Conservation (phyloP, 2,113 vertebrate genomes). For the Myiopsitta monachus region DNA sequence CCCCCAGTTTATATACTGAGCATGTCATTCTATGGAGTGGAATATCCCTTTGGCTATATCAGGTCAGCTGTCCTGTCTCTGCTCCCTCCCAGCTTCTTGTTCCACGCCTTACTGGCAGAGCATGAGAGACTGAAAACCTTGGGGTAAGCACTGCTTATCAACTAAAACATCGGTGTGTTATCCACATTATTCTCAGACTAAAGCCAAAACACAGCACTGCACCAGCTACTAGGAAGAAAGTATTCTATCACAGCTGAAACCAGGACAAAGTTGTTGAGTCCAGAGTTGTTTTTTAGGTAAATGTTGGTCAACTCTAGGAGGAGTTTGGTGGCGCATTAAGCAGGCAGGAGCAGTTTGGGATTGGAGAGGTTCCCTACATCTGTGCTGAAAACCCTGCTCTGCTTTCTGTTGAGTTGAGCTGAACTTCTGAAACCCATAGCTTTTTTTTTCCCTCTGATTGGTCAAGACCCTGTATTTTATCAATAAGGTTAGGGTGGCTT, state of each 20-base stretch:
- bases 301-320: not conserved
- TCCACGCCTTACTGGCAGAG: not conserved
- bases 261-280: not conserved
- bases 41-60: not conserved
- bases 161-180: not conserved
- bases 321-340: rapidly evolving
- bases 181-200: not conserved
- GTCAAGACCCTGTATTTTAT: not conserved
- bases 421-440: no score
- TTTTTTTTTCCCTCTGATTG: not conserved
- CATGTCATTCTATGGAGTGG: not conserved
- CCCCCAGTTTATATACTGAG: not conserved
- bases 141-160: not conserved
- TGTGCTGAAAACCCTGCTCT: rapidly evolving
- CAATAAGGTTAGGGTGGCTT: not conserved
- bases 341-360: rapidly evolving
- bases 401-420: not conserved
- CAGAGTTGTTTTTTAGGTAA: not conserved
- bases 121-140: not conserved
- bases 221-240: not conserved
- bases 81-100: not conserved
- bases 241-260: not conserved
- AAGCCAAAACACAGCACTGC: not conserved
- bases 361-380: not conserved
- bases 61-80: not conserved